Evolutionary conservation across 2,797 vertebrate genomes (phyloP).

Genomic region (Gallinago stenura): DNA sequence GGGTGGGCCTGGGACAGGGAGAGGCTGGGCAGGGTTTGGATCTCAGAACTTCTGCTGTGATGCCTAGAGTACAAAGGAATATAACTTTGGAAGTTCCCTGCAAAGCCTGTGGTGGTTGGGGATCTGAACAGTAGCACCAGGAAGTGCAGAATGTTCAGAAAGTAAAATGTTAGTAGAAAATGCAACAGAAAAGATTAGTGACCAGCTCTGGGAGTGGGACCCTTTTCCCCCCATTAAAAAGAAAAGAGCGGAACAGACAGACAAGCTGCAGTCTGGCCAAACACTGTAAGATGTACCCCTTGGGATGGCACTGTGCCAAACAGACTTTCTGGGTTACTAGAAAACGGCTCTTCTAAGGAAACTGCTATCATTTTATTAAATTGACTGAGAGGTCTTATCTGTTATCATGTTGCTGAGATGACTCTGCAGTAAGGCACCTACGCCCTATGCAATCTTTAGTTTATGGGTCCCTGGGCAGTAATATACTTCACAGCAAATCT

Average conservation of each 20-base stretch:
- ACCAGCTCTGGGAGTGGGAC: background rate
- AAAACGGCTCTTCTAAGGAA: background rate
- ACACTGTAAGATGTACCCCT: accelerated
- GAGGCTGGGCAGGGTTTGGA: background rate
- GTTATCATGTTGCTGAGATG: background rate
- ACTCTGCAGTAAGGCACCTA: background rate
- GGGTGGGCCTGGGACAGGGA: background rate
- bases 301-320: background rate
- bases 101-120: background rate
- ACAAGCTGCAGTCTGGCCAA: accelerated
- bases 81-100: background rate
- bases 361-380: background rate
- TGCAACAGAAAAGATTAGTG: too few relatives aligned
- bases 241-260: background rate
- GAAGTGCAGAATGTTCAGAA: background rate
- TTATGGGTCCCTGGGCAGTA: background rate
- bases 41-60: background rate
- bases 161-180: background rate
- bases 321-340: background rate
- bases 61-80: background rate
- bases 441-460: background rate
- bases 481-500: background rate
- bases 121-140: background rate
- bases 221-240: background rate
- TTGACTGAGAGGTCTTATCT: background rate